A percentile compares a stretch with the other conserved stretches of the same genome.
Conservation (phyloP, 2,113 vertebrate species). For the Syngnathus floridae region DNA sequence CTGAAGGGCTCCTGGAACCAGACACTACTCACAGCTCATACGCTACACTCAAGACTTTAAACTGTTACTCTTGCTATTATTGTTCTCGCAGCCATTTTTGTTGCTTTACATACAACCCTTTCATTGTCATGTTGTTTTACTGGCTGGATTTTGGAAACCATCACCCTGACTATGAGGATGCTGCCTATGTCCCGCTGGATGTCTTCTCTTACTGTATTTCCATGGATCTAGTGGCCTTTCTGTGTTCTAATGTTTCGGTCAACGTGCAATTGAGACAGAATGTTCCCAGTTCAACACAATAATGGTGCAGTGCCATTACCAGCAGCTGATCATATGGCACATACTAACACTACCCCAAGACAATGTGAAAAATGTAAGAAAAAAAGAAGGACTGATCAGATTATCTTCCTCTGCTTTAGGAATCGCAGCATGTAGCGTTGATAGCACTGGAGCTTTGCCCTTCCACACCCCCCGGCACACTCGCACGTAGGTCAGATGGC, state of each 20-base stretch:
- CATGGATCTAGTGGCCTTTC: constrained; percentile 69
- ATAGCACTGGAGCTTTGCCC: constrained; percentile 30
- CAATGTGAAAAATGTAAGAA: constrained; percentile 59
- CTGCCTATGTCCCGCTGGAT: constrained; percentile 58
- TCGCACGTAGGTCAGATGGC: constrained; percentile 7
- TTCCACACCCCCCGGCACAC: background rate
- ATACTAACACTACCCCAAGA: constrained; percentile 53
- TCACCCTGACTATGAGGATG: constrained; percentile 47
- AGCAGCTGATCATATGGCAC: constrained; percentile 58
- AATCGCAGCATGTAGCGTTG: constrained; percentile 32
- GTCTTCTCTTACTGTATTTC: constrained; percentile 59
- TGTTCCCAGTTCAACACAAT: constrained; percentile 53
- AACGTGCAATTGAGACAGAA: constrained; percentile 65
- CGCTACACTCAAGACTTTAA: constrained; percentile 63
- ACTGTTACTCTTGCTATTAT: constrained; percentile 59
- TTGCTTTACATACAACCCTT: constrained; percentile 46
- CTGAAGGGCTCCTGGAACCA: constrained; percentile 55
- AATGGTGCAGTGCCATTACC: constrained; percentile 58
- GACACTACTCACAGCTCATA: constrained; percentile 56
- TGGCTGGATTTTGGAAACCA: constrained; percentile 41
- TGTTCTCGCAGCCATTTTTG: constrained; percentile 50
- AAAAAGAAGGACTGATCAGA: constrained; percentile 31
- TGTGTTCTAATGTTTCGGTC: constrained; percentile 53
- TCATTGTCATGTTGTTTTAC: constrained; percentile 40
- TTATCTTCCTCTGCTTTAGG: constrained; percentile 25